phyloP scores from a whole-genome alignment of 37 sponge, comb jelly and placozoan species.

The Halichondria panicea region DNA sequence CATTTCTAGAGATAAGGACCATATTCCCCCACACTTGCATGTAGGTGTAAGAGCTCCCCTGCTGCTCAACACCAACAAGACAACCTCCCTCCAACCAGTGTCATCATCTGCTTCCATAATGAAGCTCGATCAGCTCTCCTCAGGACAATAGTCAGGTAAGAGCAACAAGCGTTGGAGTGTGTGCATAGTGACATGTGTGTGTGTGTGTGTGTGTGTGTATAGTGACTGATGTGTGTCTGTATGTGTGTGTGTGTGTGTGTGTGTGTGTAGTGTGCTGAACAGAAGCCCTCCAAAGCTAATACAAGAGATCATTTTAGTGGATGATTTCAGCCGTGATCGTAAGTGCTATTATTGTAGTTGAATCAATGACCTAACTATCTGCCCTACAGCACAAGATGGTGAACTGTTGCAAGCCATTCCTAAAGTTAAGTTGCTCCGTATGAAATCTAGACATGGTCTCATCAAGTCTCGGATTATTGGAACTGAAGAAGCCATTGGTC shows the following conservation, averaged over 20 bases:
- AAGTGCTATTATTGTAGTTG: constrained; percentile 6
- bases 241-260: not conserved
- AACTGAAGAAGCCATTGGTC: constrained; percentile 53
- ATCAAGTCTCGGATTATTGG: constrained; percentile 81
- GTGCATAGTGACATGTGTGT: not conserved
- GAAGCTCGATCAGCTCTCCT: constrained; percentile 83
- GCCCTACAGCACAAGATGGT: constrained; percentile 45
- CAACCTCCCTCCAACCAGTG: constrained; percentile 40
- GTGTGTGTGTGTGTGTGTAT: not conserved
- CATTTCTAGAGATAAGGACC: too few relatives aligned
- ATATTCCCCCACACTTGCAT: too few relatives aligned
- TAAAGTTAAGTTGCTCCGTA: constrained; percentile 67
- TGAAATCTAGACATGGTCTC: constrained; percentile 67
- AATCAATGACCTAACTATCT: not conserved
- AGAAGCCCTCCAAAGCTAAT: constrained; percentile 71
- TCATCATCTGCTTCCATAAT: constrained; percentile 81
- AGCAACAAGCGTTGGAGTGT: not conserved
- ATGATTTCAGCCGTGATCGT: constrained; percentile 85
- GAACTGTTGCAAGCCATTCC: constrained; percentile 57
- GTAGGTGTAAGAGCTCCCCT: constrained; percentile 6
- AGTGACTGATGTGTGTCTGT: not conserved
- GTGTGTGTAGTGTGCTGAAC: constrained; percentile 63
- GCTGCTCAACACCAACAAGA: constrained; percentile 8
- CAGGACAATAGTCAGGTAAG: constrained; percentile 70
- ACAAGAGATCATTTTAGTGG: constrained; percentile 79